Base-by-base conservation (phyloP, 2,797 vertebrate species). In the Staurois parvus region DNA sequence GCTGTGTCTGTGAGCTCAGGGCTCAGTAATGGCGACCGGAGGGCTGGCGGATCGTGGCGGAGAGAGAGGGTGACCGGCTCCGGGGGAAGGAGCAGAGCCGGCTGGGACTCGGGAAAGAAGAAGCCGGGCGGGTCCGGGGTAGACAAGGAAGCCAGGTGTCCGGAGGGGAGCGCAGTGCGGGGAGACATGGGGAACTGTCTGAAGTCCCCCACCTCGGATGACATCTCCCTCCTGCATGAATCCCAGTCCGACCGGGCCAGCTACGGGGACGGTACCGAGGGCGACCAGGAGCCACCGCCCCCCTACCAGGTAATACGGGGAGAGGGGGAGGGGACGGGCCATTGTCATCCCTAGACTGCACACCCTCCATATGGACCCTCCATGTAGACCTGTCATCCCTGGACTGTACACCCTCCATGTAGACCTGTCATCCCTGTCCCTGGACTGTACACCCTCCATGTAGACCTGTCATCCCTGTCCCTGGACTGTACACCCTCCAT, bases 151-250 rank as follows among this genome's bases (percentile, higher is more conserved):
- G 28, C 26, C 68, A 21, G 68, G 45, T 72, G 42, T 59, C 62
- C 67, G 78, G 85, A 83, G 82, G 72, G 68, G 72, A 84, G 78
- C 52, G 21, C 32, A 19, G 48, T 62, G 80, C 24, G 28, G n/a
- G 85, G 88, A 92, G 95, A 96, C 92, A 99, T 99, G 98, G 98
- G 98, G 91, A 99, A 99, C 93, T 99, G 98, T 94, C 92, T 99
- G 90, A 99, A 98, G 92, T 97, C 98, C 91, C 97, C 97, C 85
- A 98, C 97, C 90, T 98, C 97, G 89, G 98, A 99, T 94, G 98
- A 99, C 92, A 99, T 99, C 89, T 99, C 98, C 88, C 90, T 99
- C 92, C 96, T 99, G 4, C 98, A 99, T 83, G 98, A 99, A 89
- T 99, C 98, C 29, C 97, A 98, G 92, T 99, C 97, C 82, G 98